Evolutionary conservation across 2,113 vertebrate genomes (phyloP), one percentile per base, ranked within the genome.

Genomic region (Chitala chitala): DNA sequence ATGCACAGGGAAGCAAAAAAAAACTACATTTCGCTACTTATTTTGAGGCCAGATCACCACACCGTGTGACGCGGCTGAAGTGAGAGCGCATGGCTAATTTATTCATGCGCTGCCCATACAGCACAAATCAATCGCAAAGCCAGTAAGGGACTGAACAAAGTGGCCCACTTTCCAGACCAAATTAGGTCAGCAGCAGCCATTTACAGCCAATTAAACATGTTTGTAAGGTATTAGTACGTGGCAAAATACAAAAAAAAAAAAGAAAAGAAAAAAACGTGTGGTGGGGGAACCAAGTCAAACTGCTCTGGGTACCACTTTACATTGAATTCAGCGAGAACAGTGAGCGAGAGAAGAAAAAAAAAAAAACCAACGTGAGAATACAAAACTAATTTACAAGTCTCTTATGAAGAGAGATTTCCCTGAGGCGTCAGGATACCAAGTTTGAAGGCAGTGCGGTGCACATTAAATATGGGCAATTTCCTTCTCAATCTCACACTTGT

Each of bases 111-210:
- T 36, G 75, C 44, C 79, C 73, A 68, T 78, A 66, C 75, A 76
- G 82, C 80, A 79, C 74, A 80, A 89, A 87, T 89, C 87, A 83
- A 90, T 88, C 77, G 50, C 75, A 48, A 53, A 36, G 80, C 71
- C 80, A 86, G 82, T 78, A 33, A 3, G 66, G 33, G 48, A 51
- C 29, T 10, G 24, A 54, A 51, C 51, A 48, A 10, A 56, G 24
- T 29, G 87, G 51, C 88, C 89, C 82, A 90, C 76, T 89, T 92
- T 87, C 78, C 65, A 46, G n/a, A 42, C 40, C 46, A 65, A 92
- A 90, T 81, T 90, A 86, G 90, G 87, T 88, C 90, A 89, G 72
- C 77, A 42, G 77, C 79, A 81, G 77, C 76, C 70, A 76, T 79
- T 82, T 79, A 80, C 78, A 81, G 76, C 80, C 26, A 78, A 78